A percentile compares a stretch with the other conserved stretches of the same genome.
These are phyloP conservation scores for Clarias platycephalus DNA, from an alignment of 2,797 vertebrate genomes.

Conservation along the genomic window DNA sequence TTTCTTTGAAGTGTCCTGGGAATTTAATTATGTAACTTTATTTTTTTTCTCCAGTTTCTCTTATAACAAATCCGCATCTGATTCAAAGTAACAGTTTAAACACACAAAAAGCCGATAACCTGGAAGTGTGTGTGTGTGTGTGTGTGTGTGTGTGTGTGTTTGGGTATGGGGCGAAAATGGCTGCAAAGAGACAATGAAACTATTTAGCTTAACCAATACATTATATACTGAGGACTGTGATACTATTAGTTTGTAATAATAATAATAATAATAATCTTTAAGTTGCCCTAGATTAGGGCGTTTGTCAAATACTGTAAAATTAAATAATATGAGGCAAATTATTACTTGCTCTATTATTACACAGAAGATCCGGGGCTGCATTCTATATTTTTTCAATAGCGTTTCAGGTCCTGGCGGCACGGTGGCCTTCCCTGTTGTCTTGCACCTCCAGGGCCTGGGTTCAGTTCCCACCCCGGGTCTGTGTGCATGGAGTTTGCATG, in stretches of 20 bases:
- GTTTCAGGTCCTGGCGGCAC: background rate
- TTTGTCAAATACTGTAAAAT: background rate
- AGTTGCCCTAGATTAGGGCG: background rate
- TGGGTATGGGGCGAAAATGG: background rate
- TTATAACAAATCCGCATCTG: background rate
- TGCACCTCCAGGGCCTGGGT: too few species aligned
- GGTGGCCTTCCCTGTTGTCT: too few species aligned
- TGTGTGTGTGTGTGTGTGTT: too few species aligned
- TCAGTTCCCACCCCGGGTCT: too few species aligned
- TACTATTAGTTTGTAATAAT: background rate
- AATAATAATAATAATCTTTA: background rate
- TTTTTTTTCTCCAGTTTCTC: background rate
- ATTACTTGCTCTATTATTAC: background rate
- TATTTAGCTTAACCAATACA: background rate
- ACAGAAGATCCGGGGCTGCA: background rate
- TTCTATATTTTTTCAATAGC: background rate
- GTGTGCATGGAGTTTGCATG: too few species aligned
- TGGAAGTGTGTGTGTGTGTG: background rate
- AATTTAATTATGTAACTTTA: background rate
- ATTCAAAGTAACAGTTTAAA: background rate
- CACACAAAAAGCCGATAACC: too few species aligned
- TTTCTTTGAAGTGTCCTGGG: background rate
- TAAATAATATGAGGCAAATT: background rate
- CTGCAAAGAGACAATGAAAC: background rate
- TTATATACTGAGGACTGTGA: background rate